Evolutionary conservation across 1,140 invertebrate genomes (phyloP).

Genomic region (Hypothenemus hampei): DNA sequence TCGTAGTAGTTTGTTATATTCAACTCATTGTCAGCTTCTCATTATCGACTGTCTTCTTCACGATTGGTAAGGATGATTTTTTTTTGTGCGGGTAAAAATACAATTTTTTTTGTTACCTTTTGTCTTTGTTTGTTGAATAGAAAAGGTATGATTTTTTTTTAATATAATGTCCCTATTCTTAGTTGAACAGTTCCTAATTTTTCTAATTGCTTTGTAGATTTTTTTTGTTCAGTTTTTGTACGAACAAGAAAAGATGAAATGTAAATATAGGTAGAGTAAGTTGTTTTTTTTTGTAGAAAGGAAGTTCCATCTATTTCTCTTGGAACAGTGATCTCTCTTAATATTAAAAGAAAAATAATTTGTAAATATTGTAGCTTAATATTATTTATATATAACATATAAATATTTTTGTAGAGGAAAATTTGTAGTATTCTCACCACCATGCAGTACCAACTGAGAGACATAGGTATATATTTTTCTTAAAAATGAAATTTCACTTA

Average conservation of each 20-base stretch:
- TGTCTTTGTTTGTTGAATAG: constrained; percentile 5
- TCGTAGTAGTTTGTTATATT: constrained; percentile 12
- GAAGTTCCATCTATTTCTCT: constrained; percentile 25
- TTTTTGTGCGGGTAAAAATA: too few species aligned
- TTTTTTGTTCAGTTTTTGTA: constrained; percentile 16
- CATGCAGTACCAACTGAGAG: constrained; percentile 22
- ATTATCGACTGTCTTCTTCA: too few species aligned
- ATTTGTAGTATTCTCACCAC: constrained; percentile 28
- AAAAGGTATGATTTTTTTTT: constrained; percentile 1
- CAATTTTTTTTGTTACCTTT: constrained; percentile 4
- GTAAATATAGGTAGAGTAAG: constrained; percentile 27
- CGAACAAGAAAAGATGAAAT: constrained; percentile 25
- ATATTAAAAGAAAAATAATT: constrained; percentile 30
- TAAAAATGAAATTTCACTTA: constrained; percentile 28
- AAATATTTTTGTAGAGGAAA: constrained; percentile 30
- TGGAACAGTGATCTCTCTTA: constrained; percentile 34
- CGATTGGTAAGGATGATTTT: too few species aligned
- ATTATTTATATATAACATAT: constrained; percentile 32
- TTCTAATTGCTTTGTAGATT: constrained; percentile 23
- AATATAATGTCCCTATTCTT: constrained; percentile 18
- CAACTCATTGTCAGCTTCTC: constrained; percentile 1
- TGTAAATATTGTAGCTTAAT: constrained; percentile 35
- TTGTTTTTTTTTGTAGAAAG: constrained; percentile 28
- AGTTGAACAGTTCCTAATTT: constrained; percentile 29
- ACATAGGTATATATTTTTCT: constrained; percentile 32